These are phyloP conservation scores for Ceyx melanurus DNA, from an alignment of 2,113 vertebrate species.

Conservation along the genomic window DNA sequence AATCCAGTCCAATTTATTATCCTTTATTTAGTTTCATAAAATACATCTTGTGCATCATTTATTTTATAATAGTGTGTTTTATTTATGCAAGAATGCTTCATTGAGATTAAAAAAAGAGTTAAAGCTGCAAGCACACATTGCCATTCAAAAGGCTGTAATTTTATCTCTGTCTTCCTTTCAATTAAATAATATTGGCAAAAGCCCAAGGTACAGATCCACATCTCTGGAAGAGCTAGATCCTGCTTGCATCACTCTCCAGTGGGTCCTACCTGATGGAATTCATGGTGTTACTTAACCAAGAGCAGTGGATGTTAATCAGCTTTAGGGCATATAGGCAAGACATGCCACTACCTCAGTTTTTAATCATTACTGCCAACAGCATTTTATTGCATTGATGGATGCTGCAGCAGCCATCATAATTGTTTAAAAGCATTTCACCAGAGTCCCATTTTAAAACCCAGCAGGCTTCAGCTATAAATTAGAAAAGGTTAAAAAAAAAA, in stretches of 20 bases:
- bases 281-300: neutral
- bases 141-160: neutral
- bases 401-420: neutral
- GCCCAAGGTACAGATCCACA: neutral
- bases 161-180: neutral
- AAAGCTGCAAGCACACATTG: neutral
- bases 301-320: neutral
- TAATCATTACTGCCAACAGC: neutral
- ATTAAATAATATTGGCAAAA: neutral
- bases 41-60: neutral
- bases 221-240: neutral
- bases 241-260: neutral
- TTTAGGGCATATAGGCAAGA: neutral
- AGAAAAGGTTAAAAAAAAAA: neutral
- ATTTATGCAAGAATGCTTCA: neutral
- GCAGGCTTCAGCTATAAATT: neutral
- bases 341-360: neutral
- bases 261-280: neutral
- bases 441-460: neutral
- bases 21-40: neutral
- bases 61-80: neutral
- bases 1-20: neutral
- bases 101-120: neutral
- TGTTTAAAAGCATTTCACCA: neutral
- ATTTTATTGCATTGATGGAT: neutral